Percentiles rank a stretch among this genome's conserved stretches.
Conservation (phyloP, 2,797 vertebrate species). For the Aplochiton taeniatus region DNA sequence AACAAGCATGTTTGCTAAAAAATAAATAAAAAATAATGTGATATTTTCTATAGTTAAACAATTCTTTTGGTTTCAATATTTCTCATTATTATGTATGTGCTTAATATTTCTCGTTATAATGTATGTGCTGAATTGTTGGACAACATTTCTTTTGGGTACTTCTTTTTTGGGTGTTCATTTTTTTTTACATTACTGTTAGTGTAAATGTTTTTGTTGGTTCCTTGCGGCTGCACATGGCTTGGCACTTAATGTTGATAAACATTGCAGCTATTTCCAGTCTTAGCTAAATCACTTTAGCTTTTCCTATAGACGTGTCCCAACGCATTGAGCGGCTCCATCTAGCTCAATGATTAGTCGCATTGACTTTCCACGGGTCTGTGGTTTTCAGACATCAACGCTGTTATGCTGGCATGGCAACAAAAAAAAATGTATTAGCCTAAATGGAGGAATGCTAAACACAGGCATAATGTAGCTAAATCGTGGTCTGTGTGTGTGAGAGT, state of each 20-base stretch:
- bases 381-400: constrained; percentile 44
- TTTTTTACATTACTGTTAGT: constrained; percentile 53
- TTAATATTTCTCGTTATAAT: constrained; percentile 38
- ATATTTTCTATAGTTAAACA: constrained; percentile 31
- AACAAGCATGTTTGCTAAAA: constrained; percentile 53
- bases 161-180: constrained; percentile 25
- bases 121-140: constrained; percentile 45
- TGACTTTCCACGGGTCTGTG: constrained; percentile 44
- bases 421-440: constrained; percentile 37
- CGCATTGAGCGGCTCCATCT: constrained; percentile 39
- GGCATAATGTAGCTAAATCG: background rate
- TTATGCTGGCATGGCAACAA: constrained; percentile 70
- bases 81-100: constrained; percentile 26
- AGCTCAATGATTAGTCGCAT: constrained; percentile 6
- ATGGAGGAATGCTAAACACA: constrained; percentile 22
- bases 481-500: background rate
- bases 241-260: constrained; percentile 50
- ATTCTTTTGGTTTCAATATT: constrained; percentile 39
- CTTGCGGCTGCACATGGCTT: constrained; percentile 58
- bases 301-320: constrained; percentile 39
- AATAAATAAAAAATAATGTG: constrained; percentile 21
- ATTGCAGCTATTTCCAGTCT: constrained; percentile 44
- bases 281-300: constrained; percentile 57
- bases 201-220: constrained; percentile 54
- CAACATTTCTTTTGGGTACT: constrained; percentile 24